Percentiles rank a stretch among this genome's conserved stretches.
phyloP scores from a whole-genome alignment of 1,140 invertebrate genomes.

The Holotrichia oblita region DNA sequence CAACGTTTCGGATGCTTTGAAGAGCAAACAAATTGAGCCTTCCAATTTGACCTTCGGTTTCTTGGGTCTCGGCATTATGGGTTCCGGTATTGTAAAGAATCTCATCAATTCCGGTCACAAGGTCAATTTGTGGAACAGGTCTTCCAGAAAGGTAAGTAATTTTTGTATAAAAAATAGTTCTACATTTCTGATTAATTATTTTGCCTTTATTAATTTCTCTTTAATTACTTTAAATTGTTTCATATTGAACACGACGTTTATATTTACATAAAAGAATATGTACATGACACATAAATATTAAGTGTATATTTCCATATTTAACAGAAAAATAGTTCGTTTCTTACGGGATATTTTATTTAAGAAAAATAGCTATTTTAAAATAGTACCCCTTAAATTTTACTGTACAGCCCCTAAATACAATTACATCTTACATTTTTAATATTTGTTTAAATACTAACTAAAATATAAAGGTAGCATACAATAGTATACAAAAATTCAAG shows the following conservation, averaged over 20 bases:
- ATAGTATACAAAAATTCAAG: too few species aligned
- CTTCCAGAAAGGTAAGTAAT: constrained; percentile 85
- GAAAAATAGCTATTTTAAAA: constrained; percentile 45
- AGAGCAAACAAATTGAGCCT: constrained; percentile 87
- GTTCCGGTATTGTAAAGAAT: constrained; percentile 95
- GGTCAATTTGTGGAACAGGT: constrained; percentile 94
- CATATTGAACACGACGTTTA: background rate
- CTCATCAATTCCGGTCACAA: constrained; percentile 93
- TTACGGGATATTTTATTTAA: constrained; percentile 37
- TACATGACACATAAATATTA: constrained; percentile 15
- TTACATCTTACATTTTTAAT: background rate
- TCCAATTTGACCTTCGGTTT: constrained; percentile 93
- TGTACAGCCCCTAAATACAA: constrained; percentile 48
- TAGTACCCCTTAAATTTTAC: constrained; percentile 53
- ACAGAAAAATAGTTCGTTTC: background rate
- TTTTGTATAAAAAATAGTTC: background rate
- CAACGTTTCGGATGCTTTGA: constrained; percentile 79
- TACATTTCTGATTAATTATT: background rate
- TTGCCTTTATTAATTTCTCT: constrained; percentile 40
- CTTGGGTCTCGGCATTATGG: constrained; percentile 95
- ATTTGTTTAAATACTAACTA: background rate
- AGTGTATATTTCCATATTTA: background rate
- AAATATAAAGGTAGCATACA: too few species aligned
- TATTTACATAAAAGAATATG: background rate
- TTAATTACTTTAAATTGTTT: constrained; percentile 18